phyloP scores from a whole-genome alignment of 2,888 invertebrate genomes.

The Oscheius onirici region DNA sequence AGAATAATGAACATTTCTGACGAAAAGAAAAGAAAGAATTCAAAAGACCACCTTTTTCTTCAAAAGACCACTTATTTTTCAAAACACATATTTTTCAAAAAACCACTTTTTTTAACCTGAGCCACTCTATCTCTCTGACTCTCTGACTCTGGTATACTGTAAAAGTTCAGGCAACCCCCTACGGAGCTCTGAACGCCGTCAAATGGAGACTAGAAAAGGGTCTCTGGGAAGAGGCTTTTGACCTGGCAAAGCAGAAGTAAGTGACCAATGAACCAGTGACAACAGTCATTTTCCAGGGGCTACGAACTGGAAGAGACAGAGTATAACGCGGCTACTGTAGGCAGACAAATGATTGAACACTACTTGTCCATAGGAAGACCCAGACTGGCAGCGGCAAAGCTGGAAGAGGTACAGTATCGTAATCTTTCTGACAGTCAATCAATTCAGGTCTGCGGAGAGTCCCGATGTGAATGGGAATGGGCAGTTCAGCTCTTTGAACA shows the following conservation, averaged over 20 bases:
- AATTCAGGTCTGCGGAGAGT: slow-evolving; percentile 55
- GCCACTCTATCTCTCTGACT: neutral
- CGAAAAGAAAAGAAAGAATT: too few species aligned
- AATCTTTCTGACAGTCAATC: neutral
- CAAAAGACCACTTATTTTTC: too few species aligned
- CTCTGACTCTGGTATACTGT: too few species aligned
- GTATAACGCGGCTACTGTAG: slow-evolving; percentile 43
- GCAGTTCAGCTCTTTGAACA: slow-evolving; percentile 64
- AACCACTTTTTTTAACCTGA: too few species aligned
- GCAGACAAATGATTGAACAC: slow-evolving; percentile 57
- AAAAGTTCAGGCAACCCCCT: slow-evolving; percentile 60
- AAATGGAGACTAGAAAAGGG: slow-evolving; percentile 66
- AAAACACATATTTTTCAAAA: too few species aligned
- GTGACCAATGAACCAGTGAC: neutral
- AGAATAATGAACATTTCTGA: too few species aligned
- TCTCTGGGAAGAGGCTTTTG: slow-evolving; percentile 60
- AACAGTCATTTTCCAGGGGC: slow-evolving; percentile 28
- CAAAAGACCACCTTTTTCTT: too few species aligned
- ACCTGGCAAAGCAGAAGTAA: slow-evolving; percentile 49
- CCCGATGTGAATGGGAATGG: slow-evolving; percentile 69
- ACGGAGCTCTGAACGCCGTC: slow-evolving; percentile 63
- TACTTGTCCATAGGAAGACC: slow-evolving; percentile 47
- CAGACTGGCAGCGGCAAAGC: slow-evolving; percentile 44
- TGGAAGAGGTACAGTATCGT: slow-evolving; percentile 32
- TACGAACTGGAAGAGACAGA: slow-evolving; percentile 39